Conservation (phyloP, 2,888 invertebrate genomes). For the Halictus quadricinctus region DNA sequence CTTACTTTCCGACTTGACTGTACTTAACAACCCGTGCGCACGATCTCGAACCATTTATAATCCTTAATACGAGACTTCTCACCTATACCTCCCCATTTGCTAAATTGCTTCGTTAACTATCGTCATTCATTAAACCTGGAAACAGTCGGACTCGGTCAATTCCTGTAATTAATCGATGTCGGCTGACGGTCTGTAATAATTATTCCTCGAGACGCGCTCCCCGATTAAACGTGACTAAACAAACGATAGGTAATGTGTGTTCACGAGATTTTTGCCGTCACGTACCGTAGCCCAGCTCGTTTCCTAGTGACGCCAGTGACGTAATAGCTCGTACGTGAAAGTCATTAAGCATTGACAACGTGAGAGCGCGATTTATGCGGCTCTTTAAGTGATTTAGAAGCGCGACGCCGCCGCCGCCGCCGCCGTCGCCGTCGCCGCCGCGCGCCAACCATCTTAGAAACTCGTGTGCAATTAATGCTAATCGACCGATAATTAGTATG, state of each 20-base stretch:
- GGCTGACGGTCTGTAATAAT: conserved; percentile 30
- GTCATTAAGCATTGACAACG: conserved; percentile 64
- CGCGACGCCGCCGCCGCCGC: conserved; percentile 38
- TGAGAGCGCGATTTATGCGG: conserved; percentile 68
- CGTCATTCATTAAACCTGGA: conserved; percentile 12
- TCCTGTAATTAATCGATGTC: conserved; percentile 34
- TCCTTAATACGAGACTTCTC: background rate
- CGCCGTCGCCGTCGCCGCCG: conserved; percentile 31
- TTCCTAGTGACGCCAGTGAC: conserved; percentile 63
- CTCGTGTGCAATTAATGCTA: background rate
- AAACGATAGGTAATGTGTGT: conserved; percentile 42
- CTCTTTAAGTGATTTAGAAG: conserved; percentile 62
- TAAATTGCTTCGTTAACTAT: background rate
- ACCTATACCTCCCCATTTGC: background rate
- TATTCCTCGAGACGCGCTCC: conserved; percentile 29
- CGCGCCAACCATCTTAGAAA: conserved; percentile 29
- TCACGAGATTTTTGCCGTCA: conserved; percentile 49
- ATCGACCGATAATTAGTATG: background rate
- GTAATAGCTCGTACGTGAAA: conserved; percentile 66
- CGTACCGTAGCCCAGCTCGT: conserved; percentile 40
- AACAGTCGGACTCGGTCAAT: background rate
- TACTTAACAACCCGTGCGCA: background rate
- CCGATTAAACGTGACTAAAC: conserved; percentile 42
- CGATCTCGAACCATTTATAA: conserved; percentile 4
- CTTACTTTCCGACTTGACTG: too few relatives aligned